A percentile compares a stretch with the other conserved stretches of the same genome.
Conservation (phyloP, 2,797 vertebrate species). For the Schizopygopsis malacanthus region DNA sequence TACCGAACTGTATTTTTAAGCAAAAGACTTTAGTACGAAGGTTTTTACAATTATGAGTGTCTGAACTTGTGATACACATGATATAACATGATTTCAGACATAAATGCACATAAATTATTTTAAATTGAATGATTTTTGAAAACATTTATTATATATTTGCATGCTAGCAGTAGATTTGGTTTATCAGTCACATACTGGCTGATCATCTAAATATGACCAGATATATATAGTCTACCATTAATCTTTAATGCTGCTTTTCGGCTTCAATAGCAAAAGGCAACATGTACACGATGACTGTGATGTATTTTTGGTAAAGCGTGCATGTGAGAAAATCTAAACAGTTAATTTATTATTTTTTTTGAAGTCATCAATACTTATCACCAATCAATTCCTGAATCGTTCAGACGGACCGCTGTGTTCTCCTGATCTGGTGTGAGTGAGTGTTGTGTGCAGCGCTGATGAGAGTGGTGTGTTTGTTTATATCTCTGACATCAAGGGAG, state of each 20-base stretch:
- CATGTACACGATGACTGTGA: neutral
- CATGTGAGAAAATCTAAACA: too few species aligned
- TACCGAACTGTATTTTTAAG: neutral
- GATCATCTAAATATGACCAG: neutral
- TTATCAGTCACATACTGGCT: neutral
- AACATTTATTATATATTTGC: neutral
- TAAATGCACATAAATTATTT: neutral
- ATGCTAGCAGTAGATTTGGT: neutral
- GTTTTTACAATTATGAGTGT: neutral
- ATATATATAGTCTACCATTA: neutral
- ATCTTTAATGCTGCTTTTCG: neutral
- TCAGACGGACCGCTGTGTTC: neutral
- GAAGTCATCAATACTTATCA: neutral
- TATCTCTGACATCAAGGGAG: constrained; percentile 51
- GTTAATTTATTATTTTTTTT: neutral
- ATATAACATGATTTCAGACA: neutral
- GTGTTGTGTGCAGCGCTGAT: constrained; percentile 51
- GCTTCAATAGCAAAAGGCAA: neutral
- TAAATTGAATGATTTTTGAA: neutral
- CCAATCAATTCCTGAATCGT: neutral
- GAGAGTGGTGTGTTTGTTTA: constrained; percentile 65
- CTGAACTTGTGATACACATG: neutral
- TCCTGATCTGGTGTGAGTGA: constrained; percentile 24
- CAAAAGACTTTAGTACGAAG: neutral
- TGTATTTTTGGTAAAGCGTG: neutral